Percentiles rank a stretch among this genome's conserved stretches.
These are phyloP conservation scores for Thymelicus lineola DNA, from an alignment of 2,888 invertebrate genomes.

Conservation along the genomic window DNA sequence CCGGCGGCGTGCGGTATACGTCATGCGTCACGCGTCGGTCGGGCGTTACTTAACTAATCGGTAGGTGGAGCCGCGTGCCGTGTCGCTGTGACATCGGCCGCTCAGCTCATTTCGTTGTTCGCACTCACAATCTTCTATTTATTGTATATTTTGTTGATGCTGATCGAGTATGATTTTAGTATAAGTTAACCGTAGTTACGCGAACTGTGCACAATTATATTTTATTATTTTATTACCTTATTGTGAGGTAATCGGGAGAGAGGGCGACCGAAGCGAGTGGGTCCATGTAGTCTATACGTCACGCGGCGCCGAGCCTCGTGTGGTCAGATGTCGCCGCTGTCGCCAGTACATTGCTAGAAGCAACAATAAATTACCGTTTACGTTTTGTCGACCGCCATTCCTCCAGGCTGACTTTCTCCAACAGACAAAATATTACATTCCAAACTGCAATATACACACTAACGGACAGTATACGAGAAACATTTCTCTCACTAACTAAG, in stretches of 20 bases:
- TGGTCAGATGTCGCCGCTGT: too few relatives aligned
- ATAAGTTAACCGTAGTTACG: conserved; percentile 16
- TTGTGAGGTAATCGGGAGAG: neutral
- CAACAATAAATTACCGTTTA: too few relatives aligned
- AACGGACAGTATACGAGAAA: too few relatives aligned
- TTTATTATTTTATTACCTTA: conserved; percentile 15
- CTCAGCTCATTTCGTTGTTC: conserved; percentile 4
- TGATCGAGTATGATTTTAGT: neutral
- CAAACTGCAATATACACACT: neutral
- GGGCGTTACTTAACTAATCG: too few relatives aligned
- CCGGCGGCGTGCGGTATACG: too few relatives aligned
- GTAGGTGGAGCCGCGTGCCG: neutral
- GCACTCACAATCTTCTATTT: conserved; percentile 25
- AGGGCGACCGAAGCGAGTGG: neutral
- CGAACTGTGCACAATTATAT: conserved; percentile 21
- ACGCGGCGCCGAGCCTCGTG: too few relatives aligned
- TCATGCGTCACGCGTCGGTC: too few relatives aligned
- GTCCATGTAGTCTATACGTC: too few relatives aligned
- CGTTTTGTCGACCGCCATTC: too few relatives aligned
- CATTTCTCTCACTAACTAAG: too few relatives aligned
- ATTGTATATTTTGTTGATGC: conserved; percentile 45
- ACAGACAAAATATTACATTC: neutral
- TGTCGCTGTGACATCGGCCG: neutral
- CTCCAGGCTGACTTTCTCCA: too few relatives aligned
- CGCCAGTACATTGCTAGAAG: too few relatives aligned